A percentile compares a stretch with the other conserved stretches of the same genome.
Conservation (phyloP, 2,888 invertebrate genomes). For the Heliconius ismenius region DNA sequence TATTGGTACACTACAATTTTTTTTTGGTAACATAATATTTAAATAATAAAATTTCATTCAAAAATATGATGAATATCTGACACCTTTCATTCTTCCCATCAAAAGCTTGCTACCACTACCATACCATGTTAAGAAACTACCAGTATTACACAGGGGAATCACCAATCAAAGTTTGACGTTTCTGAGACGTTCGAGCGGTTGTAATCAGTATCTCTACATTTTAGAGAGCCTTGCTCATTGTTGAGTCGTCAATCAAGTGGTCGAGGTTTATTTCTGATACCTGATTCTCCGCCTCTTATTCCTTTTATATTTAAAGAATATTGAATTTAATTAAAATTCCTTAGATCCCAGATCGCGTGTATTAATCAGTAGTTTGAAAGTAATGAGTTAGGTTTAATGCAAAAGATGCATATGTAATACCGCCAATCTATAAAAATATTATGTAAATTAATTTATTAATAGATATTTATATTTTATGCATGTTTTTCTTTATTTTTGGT, state of each 20-base stretch:
- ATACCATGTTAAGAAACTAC: conserved; percentile 66
- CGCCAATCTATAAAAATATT: background rate
- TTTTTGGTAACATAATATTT: background rate
- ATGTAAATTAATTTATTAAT: background rate
- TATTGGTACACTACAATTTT: background rate
- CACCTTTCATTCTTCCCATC: conserved; percentile 51
- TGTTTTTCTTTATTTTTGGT: background rate
- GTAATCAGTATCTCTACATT: conserved; percentile 65
- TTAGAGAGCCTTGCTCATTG: conserved; percentile 59
- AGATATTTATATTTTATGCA: background rate
- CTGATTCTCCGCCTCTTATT: conserved; percentile 53
- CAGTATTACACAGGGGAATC: conserved; percentile 81
- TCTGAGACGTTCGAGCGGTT: conserved; percentile 65
- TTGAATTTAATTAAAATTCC: conserved; percentile 70
- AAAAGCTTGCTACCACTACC: conserved; percentile 54
- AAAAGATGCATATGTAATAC: conserved; percentile 18
- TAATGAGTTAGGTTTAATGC: conserved; percentile 34
- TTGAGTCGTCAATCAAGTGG: conserved; percentile 71
- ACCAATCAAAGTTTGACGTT: conserved; percentile 79
- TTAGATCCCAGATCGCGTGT: conserved; percentile 51
- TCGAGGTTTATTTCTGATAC: conserved; percentile 54
- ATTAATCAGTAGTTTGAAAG: conserved; percentile 38
- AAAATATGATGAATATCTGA: conserved; percentile 71
- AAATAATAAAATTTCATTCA: conserved; percentile 58
- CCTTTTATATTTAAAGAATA: conserved; percentile 61